phyloP scores from a whole-genome alignment of 2,888 invertebrate genomes.

The Chymomyza procnemis region DNA sequence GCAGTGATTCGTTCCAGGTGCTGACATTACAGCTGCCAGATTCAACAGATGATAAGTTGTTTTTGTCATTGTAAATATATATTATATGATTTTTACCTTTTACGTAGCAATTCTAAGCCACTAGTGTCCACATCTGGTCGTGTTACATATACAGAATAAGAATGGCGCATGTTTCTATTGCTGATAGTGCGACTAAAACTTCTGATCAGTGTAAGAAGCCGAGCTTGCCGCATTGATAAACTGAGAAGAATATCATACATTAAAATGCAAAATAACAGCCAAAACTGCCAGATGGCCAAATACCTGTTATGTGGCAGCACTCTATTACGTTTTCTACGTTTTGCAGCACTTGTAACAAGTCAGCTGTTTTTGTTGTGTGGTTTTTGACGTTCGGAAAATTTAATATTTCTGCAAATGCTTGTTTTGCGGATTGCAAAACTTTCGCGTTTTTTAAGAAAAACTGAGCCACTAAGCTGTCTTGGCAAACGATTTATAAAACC shows the following conservation, averaged over 20 bases:
- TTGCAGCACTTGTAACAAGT: not conserved
- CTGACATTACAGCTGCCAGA: constrained; percentile 80
- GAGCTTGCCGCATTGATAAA: constrained; percentile 5
- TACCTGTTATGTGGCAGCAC: not conserved
- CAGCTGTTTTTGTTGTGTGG: not conserved
- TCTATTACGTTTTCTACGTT: not conserved
- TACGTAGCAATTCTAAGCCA: constrained; percentile 81
- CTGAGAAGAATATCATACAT: not conserved
- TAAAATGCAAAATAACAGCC: not conserved
- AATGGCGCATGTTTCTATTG: constrained; percentile 42
- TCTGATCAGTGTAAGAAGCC: constrained; percentile 19
- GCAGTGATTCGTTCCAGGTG: constrained; percentile 81
- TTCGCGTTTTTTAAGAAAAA: not conserved
- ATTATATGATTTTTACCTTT: constrained; percentile 80
- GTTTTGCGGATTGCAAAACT: not conserved
- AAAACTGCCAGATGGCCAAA: not conserved
- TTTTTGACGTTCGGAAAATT: not conserved
- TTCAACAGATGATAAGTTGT: not conserved
- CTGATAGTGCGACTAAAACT: constrained; percentile 14
- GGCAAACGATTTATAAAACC: not conserved
- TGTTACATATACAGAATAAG: constrained; percentile 81
- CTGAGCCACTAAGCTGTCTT: not conserved
- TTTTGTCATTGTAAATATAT: not conserved
- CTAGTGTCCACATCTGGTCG: constrained; percentile 81
- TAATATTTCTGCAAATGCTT: not conserved